Base-by-base conservation (phyloP, 2,113 vertebrate genomes). In the Otolemur garnettii region DNA sequence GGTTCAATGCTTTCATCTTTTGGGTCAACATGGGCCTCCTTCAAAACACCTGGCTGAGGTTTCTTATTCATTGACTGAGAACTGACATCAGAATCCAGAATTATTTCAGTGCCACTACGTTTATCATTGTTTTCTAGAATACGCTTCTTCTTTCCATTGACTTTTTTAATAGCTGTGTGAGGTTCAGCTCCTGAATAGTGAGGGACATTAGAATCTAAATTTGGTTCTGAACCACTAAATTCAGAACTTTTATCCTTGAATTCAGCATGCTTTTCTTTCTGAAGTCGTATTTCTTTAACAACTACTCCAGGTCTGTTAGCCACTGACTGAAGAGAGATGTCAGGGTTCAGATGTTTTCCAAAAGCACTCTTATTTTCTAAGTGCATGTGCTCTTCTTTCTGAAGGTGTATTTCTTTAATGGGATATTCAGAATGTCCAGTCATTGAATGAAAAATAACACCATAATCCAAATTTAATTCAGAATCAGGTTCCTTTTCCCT, bases 191-290 rank as follows among this genome's bases (percentile, higher is more conserved):
- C 95, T 96, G 97, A 97, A 95, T 98, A 98, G 69, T 45, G 79
- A 90, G 87, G 35, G 9, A 78, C 19, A 87, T 77, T 10, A 88
- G 87, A 62, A 92, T 69, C 42, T 55, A 90, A 87, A 85, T 55
- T 87, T 89, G 72, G 94, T 30, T 98, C 98, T 96, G 99, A 99
- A 68, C 21, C 53, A 80, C 68, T 90, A n/a, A 96, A 53, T 7
- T 98, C 98, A 95, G 99, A 99, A 69, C 93, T 95, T 96, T 98
- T 98, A 98, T 98, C 98, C 88, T 98, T 97, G 80, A 99, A 90
- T 72, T 98, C 98, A 93, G 99, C 97, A 74, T 98, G 98, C n/a
- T 98, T 95, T 55, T 99, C 98, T 98, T 98, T 99, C 33, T 99
- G 98, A 91, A 90, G 83, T 84, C 98, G 97, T 71, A 99, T 92